Percentiles rank a stretch among this genome's conserved stretches.
phyloP scores from a whole-genome alignment of 2,797 vertebrate species.

The Microctenopoma steveboyesi region DNA sequence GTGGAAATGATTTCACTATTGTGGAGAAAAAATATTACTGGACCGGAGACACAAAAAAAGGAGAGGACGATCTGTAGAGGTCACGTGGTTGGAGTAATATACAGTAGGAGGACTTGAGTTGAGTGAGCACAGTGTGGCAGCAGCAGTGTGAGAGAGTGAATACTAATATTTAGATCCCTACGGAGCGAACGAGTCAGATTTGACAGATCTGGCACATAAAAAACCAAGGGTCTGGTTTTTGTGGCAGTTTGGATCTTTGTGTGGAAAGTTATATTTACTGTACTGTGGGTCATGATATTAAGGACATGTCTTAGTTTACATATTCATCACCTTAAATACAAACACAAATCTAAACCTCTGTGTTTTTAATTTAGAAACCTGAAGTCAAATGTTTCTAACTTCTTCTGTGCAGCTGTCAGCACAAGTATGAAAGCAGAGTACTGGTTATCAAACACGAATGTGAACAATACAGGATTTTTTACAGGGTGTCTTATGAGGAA shows the following conservation, averaged over 20 bases:
- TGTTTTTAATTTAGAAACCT: too few species aligned
- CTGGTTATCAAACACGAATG: neutral
- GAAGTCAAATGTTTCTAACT: too few species aligned
- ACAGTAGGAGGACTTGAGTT: neutral
- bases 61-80: neutral
- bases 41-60: neutral
- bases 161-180: neutral
- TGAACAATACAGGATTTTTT: neutral
- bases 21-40: neutral
- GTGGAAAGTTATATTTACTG: slow-evolving; percentile 8
- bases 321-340: slow-evolving; percentile 20
- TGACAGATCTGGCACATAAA: neutral
- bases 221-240: neutral
- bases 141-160: slow-evolving; percentile 22
- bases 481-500: neutral
- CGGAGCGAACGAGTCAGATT: neutral
- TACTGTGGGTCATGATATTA: neutral
- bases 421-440: neutral
- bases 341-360: neutral
- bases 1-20: neutral
- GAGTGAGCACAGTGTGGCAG: slow-evolving; percentile 4
- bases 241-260: neutral
- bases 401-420: too few species aligned
- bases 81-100: neutral
- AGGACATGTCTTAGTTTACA: slow-evolving; percentile 5